Base-by-base conservation (phyloP, 2,113 vertebrate species). In the Engraulis encrasicolus region DNA sequence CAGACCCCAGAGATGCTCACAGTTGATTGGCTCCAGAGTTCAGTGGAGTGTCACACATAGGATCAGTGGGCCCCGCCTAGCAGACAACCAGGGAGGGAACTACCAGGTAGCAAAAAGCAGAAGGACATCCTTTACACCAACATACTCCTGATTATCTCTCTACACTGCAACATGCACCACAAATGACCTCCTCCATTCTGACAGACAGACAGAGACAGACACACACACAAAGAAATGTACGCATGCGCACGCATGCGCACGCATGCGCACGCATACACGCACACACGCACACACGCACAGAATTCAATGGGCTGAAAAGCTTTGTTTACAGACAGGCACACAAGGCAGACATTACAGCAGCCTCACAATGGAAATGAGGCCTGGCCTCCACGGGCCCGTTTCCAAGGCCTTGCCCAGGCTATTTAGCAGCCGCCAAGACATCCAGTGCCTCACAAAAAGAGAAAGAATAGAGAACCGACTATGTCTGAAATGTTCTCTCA, bases 301-400 rank as follows among this genome's bases (percentile, higher is more conserved):
- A 58, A 19, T 31, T 74, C 23, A 34, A 15, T 74, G 27, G 31
- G 66, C 27, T 27, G 15, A 34, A 74, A 74, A 31, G 31, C 66
- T 74, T 31, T 74, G 66, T 74, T 34, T 74, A 34, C 66, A 74
- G 34, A 74, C 66, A 74, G 27, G 11, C 27, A 14, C 66, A 15
- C 66, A 74, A 74, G 66, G 66, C 66, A 74, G 66, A 74, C 66
- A 74, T 74, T 34, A 74, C 23, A 74, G 66, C 2, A 27, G 66
- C 31, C 14, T 74, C 31, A 74, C 23, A 74, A 74, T 14, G 17
- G 9, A 45, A 45, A 9, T 45, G 31, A 31, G 66, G 66, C 31
- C 66, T 34, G 66, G 66, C 31, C 66, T 34, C 27, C 12, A 74
- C 27, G 66, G 66, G 66, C 66, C 12, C 27, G 66, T 27, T 74